Evolutionary conservation across 1,140 invertebrate genomes (phyloP).

Genomic region (Drosophila tani): DNA sequence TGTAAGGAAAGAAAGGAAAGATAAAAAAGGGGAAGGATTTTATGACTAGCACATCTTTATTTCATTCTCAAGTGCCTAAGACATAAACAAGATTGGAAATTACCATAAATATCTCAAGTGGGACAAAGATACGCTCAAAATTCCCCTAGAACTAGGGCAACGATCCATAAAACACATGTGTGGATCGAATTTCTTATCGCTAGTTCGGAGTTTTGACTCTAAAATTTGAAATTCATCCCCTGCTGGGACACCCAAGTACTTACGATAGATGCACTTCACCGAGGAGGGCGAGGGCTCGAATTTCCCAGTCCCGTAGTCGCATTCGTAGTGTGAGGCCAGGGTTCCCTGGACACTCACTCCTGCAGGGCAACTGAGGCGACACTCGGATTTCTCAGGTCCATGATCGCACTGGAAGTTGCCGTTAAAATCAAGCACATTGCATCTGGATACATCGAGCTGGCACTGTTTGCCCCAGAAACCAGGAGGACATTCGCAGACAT

Average conservation of each 20-base stretch:
- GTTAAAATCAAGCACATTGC: conserved; percentile 87
- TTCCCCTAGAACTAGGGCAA: background rate
- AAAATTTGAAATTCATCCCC: background rate
- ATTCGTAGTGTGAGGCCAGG: conserved; percentile 87
- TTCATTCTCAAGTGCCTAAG: background rate
- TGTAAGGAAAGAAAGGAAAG: background rate
- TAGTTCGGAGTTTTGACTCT: too few species aligned
- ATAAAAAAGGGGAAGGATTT: background rate
- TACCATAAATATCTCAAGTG: background rate
- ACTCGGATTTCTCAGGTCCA: conserved; percentile 87
- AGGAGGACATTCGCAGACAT: conserved; percentile 91
- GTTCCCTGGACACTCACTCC: conserved; percentile 86
- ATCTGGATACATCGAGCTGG: conserved; percentile 86
- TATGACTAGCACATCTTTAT: background rate
- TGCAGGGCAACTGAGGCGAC: conserved; percentile 88
- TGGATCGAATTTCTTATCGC: conserved; percentile 7
- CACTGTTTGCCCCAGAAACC: conserved; percentile 90
- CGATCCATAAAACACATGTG: background rate
- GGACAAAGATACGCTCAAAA: background rate
- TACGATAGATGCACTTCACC: conserved; percentile 90
- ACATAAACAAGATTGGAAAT: background rate
- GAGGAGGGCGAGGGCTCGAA: conserved; percentile 89
- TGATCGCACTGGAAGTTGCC: conserved; percentile 90
- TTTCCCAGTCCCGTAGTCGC: conserved; percentile 88
- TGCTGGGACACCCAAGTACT: conserved; percentile 44